phyloP scores from a whole-genome alignment of 2,113 vertebrate genomes.

The Mesitornis unicolor region DNA sequence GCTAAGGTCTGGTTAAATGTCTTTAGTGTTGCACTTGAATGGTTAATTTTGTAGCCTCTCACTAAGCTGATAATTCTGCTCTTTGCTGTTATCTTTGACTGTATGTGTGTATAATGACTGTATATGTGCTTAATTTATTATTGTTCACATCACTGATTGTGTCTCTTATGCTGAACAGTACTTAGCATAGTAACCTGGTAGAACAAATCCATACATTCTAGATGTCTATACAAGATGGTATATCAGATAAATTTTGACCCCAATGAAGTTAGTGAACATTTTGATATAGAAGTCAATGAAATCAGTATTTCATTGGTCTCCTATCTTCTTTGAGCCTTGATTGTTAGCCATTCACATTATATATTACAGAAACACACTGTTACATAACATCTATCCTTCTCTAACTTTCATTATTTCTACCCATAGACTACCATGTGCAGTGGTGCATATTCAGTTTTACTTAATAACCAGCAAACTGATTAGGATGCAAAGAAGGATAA shows the following conservation, averaged over 20 bases:
- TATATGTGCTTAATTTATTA: not conserved
- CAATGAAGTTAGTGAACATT: not conserved
- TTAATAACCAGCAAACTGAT: not conserved
- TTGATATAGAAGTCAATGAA: not conserved
- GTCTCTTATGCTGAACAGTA: not conserved
- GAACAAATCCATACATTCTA: not conserved
- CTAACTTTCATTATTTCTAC: not conserved
- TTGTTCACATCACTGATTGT: not conserved
- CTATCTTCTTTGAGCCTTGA: not conserved
- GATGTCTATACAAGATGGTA: not conserved
- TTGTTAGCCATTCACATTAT: not conserved
- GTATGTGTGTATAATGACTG: not conserved
- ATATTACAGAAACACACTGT: not conserved
- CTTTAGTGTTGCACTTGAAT: not conserved
- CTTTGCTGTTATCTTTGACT: not conserved
- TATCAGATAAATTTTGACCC: not conserved
- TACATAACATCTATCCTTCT: not conserved
- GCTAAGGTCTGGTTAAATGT: not conserved
- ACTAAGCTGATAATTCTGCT: not conserved
- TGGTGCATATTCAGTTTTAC: not conserved
- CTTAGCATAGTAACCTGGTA: not conserved
- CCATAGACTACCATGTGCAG: not conserved
- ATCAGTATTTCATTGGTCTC: not conserved
- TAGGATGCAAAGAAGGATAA: not conserved
- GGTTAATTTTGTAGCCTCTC: not conserved